Evolutionary conservation across 2,797 vertebrate genomes (phyloP), one percentile per base, ranked within the genome.

Genomic region (Merluccius polli): DNA sequence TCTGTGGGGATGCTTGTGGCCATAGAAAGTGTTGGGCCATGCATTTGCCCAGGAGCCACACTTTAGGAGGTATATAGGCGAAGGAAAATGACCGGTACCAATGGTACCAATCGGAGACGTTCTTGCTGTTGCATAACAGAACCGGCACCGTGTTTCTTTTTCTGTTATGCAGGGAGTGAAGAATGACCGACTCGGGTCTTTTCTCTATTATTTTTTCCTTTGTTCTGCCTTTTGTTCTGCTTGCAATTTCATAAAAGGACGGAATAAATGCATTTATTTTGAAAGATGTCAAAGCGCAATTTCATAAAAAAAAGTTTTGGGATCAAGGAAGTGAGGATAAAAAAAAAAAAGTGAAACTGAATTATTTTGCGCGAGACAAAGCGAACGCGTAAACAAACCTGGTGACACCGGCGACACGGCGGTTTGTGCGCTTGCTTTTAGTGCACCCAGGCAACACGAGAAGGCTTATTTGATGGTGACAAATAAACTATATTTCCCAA

Each of bases 401-500:
- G 52, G 21, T 52, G 52, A 0, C 41, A 16, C 41, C 41, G 41
- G 16, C 41, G 41, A 48, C 48, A 6, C 18, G 48, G 52, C 44
- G 44, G 2, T 7, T 18, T 18, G 2, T 21, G 44, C 52, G n/a
- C 10, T 27, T 63, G 7, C 52, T 70, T 65, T 71, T 9, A 73
- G 38, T 16, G 18, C 32, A 36, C 77, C n/a, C n/a, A 10, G n/a
- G n/a, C 71, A 15, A 70, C 24, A 29, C 13, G 38, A 74, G 68
- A 33, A 33, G 11, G 71, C 21, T 70, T 38, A 76, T 38, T 30
- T 63, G 70, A 79, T 70, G 63, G 75, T 3, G 84, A 18, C 65
- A 7, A 48, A 4, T 67, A 32, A 59, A 82, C 76, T 70, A 74
- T 77, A 32, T n/a, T 0, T 71, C 76, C 78, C 41, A 15, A 29